Conservation (phyloP, 53 echinoderm and acorn worm genomes). For the Temnopleurus reevesii region DNA sequence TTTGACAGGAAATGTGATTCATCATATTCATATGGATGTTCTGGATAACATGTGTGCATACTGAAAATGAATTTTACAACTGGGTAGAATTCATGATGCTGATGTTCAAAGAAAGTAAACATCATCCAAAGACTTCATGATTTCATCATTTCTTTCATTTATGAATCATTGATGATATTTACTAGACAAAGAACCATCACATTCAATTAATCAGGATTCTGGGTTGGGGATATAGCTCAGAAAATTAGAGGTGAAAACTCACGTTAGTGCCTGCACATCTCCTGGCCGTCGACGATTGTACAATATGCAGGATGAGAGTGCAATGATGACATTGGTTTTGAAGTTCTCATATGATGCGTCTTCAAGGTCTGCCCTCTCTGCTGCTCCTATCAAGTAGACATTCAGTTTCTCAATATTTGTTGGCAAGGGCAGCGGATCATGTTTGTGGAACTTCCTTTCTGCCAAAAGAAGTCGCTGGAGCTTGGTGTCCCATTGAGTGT, state of each 20-base stretch:
- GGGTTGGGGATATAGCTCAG: constrained; percentile 5
- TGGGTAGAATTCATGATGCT: too few species aligned
- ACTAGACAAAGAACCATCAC: constrained; percentile 5
- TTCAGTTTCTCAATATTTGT: constrained; percentile 12
- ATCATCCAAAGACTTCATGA: neutral
- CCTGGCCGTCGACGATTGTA: neutral
- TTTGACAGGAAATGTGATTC: too few species aligned
- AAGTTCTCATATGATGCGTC: neutral
- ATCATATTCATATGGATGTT: too few species aligned
- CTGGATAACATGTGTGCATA: too few species aligned
- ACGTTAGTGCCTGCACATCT: constrained; percentile 8
- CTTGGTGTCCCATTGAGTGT: neutral
- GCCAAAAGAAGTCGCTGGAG: neutral
- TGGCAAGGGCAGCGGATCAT: constrained; percentile 19
- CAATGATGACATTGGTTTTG: constrained; percentile 2
- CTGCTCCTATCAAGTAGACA: neutral
- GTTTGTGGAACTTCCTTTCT: neutral
- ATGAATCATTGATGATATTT: neutral
- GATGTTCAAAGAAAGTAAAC: too few species aligned
- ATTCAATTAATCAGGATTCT: neutral
- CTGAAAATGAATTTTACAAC: too few species aligned
- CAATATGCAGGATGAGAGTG: neutral
- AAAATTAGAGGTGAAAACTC: neutral
- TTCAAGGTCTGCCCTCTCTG: neutral
- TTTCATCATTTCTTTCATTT: neutral